These are phyloP conservation scores for Grus americana DNA, from an alignment of 2,113 vertebrate species.

Conservation along the genomic window DNA sequence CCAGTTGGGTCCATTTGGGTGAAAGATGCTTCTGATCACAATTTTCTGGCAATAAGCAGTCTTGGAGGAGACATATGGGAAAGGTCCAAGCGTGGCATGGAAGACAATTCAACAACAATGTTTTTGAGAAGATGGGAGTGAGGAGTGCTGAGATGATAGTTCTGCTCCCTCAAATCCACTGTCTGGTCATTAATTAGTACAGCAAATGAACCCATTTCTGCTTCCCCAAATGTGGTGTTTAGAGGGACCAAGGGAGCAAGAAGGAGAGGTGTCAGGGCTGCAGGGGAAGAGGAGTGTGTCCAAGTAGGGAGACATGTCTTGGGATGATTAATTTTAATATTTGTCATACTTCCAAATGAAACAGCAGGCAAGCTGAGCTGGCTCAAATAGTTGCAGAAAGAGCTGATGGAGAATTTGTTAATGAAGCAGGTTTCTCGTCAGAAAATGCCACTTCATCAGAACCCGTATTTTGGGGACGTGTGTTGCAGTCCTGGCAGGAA, in stretches of 20 bases:
- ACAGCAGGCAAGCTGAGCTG: conserved; percentile 47
- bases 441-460: conserved; percentile 49
- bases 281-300: not conserved
- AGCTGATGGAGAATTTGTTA: conserved; percentile 58
- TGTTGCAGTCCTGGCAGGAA: not conserved
- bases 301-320: not conserved
- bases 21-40: not conserved
- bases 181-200: not conserved
- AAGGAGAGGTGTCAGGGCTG: not conserved
- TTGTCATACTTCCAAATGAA: conserved; percentile 52
- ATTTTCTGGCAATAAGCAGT: not conserved
- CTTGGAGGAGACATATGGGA: not conserved
- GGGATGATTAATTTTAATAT: conserved; percentile 1
- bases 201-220: not conserved
- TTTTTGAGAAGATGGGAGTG: not conserved
- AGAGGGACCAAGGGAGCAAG: not conserved
- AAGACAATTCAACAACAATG: fast-evolving
- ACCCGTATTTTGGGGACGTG: not conserved
- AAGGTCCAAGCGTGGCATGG: fast-evolving
- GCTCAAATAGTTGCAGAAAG: conserved; percentile 34
- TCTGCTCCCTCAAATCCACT: not conserved
- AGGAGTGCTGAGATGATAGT: not conserved
- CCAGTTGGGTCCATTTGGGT: not conserved
- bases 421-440: conserved; percentile 25
- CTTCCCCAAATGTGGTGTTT: not conserved